Evolutionary conservation across 2,888 invertebrate genomes (phyloP).

Genomic region (Cephus runcator): DNA sequence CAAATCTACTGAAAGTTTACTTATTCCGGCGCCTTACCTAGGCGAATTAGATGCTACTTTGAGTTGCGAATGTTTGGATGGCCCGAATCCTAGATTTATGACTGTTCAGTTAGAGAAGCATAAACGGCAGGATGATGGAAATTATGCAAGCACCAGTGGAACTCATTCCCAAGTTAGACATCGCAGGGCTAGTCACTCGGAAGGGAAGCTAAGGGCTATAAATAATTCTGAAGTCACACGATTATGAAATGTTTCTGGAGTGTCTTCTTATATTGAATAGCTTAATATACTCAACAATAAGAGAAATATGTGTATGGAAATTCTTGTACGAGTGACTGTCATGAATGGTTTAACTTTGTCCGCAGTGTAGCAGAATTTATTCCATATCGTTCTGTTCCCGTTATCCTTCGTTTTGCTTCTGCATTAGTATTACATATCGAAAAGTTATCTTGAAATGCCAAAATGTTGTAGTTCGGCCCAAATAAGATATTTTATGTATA

Average conservation of each 20-base stretch:
- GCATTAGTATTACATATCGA: background rate
- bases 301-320: background rate
- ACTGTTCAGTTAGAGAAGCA: conserved; percentile 57
- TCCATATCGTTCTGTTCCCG: background rate
- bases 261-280: background rate
- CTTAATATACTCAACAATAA: background rate
- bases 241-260: background rate
- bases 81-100: conserved; percentile 36
- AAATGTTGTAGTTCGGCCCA: background rate
- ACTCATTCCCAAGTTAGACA: conserved; percentile 46
- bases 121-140: conserved; percentile 38
- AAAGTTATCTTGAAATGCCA: background rate
- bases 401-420: background rate
- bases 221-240: conserved; percentile 46
- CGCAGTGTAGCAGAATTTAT: background rate
- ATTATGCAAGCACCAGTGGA: conserved; percentile 9
- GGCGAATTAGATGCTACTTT: conserved; percentile 75
- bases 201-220: conserved; percentile 51
- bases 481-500: background rate
- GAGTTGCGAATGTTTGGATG: conserved; percentile 78
- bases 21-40: conserved; percentile 76
- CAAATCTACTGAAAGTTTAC: conserved; percentile 84
- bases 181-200: conserved; percentile 60
- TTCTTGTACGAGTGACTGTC: background rate
- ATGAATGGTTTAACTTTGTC: background rate